Evolutionary conservation across 2,888 invertebrate species (phyloP), one percentile per base, ranked within the genome.

Genomic region (Mythimna loreyi): DNA sequence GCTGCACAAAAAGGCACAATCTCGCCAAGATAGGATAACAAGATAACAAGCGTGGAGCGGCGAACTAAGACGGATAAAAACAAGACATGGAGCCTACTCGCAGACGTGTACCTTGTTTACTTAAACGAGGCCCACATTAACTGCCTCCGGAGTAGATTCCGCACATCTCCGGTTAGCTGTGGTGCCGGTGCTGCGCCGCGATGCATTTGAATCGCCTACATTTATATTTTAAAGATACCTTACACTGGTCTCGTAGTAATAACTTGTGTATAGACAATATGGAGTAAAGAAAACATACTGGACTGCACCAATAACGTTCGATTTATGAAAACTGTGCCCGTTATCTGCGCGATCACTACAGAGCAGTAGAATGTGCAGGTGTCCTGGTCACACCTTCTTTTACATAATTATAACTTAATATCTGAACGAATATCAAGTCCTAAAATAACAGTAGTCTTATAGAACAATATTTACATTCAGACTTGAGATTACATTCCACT

Each of bases 21-120:
- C 94, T 93, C 89, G 85, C 86, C 90, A 89, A 93, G 95, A 95
- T 95, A 94, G 94, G 94, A 93, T 95, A 96, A 96, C 95, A 95
- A 95, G 95, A 95, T 96, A 95, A 95, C 94, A 92, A 95, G 92
- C 94, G 91, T 91, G 91, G 90, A 93, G 91, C 93, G 93, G 90
- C 89, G 85, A 87, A 90, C 90, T 91, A 92, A 93, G 93, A 93
- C 87, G 91, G 93, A 93, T 92, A 95, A 94, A 95, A 94, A 94
- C 94, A 92, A 91, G 92, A 91, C 92, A 86, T 85, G 91, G 91
- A 90, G 91, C 92, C 93, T 92, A 92, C 93, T 89, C 91, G 90
- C 88, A 85, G 90, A 92, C 92, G 87, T 91, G 93, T 91, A 93
- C 91, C 93, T 94, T 94, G 94, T 95, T 95, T 94, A 94, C 95